Evolutionary conservation across 2,797 vertebrate genomes (phyloP).

Genomic region (Acrossocheilus wenchowensis): DNA sequence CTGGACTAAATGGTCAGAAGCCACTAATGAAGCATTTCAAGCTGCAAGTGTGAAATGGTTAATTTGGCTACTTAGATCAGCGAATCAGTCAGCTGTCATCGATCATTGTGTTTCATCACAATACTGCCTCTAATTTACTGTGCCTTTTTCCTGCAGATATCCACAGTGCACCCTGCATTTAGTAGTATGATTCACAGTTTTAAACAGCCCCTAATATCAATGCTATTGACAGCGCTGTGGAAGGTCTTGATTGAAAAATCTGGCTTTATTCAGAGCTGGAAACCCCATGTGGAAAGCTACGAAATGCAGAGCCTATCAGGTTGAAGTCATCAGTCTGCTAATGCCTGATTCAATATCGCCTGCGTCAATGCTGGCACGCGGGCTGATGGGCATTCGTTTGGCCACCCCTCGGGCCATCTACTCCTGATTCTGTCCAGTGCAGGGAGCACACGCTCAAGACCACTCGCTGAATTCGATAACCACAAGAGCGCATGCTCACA

Average conservation of each 20-base stretch:
- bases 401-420: conserved; percentile 55
- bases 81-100: neutral
- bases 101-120: neutral
- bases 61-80: conserved; percentile 9
- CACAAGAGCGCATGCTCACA: conserved; percentile 17
- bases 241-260: conserved; percentile 48
- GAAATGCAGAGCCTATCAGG: conserved; percentile 31
- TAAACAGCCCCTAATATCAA: conserved; percentile 42
- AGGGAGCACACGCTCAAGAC: conserved; percentile 63
- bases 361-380: conserved; percentile 47
- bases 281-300: conserved; percentile 45
- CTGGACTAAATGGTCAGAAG: neutral
- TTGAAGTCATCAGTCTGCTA: conserved; percentile 52
- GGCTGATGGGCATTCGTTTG: conserved; percentile 59
- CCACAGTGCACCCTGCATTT: conserved; percentile 34
- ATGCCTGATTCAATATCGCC: conserved; percentile 61
- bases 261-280: conserved; percentile 38
- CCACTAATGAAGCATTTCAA: conserved; percentile 20
- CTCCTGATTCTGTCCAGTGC: conserved; percentile 62
- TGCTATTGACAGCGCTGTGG: conserved; percentile 33
- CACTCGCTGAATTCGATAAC: conserved; percentile 6
- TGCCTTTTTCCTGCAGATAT: conserved; percentile 37
- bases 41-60: conserved; percentile 11
- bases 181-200: conserved; percentile 38
- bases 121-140: conserved; percentile 13